Evolutionary conservation across 1,140 invertebrate genomes (phyloP).

Genomic region (Pantala flavescens): DNA sequence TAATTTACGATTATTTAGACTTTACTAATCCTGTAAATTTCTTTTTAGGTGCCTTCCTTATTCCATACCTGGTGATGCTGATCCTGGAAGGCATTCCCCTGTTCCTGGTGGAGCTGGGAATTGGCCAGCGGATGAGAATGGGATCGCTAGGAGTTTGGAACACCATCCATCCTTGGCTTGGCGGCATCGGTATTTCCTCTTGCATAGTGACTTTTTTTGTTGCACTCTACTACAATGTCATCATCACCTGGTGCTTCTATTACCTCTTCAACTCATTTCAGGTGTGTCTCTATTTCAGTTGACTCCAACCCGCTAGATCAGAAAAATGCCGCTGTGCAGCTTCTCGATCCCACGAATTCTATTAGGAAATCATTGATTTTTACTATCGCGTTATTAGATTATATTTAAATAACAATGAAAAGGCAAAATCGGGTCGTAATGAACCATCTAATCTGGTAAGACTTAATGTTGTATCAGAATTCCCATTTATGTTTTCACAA

Average conservation of each 20-base stretch:
- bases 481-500: no score
- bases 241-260: constrained; percentile 96
- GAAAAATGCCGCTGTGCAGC: no score
- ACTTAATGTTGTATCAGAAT: no score
- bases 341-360: no score
- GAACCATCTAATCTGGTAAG: no score
- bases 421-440: no score
- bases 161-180: constrained; percentile 83
- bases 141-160: constrained; percentile 90
- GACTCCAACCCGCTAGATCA: background rate
- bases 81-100: constrained; percentile 85
- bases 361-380: no score
- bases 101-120: constrained; percentile 87
- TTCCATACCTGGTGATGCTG: constrained; percentile 92
- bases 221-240: constrained; percentile 94
- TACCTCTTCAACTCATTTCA: constrained; percentile 85
- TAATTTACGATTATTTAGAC: no score
- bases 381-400: no score
- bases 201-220: constrained; percentile 88
- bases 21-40: background rate
- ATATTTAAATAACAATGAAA: no score
- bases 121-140: constrained; percentile 79
- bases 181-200: constrained; percentile 78
- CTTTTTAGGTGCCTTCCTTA: constrained; percentile 82
- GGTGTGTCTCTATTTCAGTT: constrained; percentile 40